These are phyloP conservation scores for Rhodinocichla rosea DNA, from an alignment of 2,113 vertebrate genomes.

Conservation along the genomic window DNA sequence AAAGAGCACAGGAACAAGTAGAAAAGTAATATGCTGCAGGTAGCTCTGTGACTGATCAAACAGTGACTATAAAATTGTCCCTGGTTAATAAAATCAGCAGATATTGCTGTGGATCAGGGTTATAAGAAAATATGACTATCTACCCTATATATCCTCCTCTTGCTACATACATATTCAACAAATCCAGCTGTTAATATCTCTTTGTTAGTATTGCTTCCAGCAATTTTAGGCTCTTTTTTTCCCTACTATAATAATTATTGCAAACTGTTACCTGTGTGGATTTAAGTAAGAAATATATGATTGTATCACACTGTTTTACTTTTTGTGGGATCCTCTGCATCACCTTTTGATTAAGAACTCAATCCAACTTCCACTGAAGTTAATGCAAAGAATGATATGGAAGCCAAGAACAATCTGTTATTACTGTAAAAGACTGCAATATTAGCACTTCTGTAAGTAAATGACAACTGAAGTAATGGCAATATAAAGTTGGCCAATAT, in stretches of 20 bases:
- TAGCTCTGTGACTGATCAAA: not conserved
- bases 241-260: not conserved
- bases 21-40: not conserved
- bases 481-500: not conserved
- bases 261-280: not conserved
- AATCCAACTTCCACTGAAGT: constrained; percentile 20
- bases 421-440: constrained; percentile 2
- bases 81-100: not conserved
- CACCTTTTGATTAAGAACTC: constrained; percentile 34
- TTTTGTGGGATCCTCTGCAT: constrained; percentile 15
- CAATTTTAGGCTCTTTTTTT: not conserved
- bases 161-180: not conserved
- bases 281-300: not conserved
- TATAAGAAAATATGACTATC: not conserved
- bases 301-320: not conserved
- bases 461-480: not conserved
- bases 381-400: not conserved
- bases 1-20: not conserved
- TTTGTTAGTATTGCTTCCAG: not conserved
- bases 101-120: not conserved
- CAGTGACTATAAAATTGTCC: not conserved
- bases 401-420: constrained; percentile 5
- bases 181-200: not conserved
- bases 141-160: not conserved
- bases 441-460: not conserved